Base-by-base conservation (phyloP, 1,140 invertebrate species). In the Temnothorax curvispinosus region DNA sequence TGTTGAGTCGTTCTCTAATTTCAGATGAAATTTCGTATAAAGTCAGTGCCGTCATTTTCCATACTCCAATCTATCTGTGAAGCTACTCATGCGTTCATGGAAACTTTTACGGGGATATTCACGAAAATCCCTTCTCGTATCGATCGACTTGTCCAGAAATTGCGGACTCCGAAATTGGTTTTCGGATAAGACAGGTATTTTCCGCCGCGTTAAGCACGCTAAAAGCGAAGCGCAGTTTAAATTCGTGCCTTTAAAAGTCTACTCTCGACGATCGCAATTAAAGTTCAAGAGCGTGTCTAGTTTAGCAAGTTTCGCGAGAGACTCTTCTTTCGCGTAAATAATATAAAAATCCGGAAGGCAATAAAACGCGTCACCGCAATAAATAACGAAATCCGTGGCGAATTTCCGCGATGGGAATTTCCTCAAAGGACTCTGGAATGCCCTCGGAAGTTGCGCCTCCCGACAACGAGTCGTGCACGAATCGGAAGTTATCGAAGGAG, bases 171-270 rank as follows among this genome's bases (percentile, higher is more conserved):
- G 11, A 58, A 84, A 84, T 84, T 75, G 69, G 41, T 84, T 84
- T 44, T 74, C 54, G 69, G 80, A 75, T 74, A 84, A 84, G 56
- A 75, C 32, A 60, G 80, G 41, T 75, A 84, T 84, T 84, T 84
- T 84, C 80, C 80, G 32, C 21, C 18, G 27, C 54, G 54, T 84
- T 84, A 47, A 74, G 15, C 80, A 38, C 54, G 54, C 11, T n/a
- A 60, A 56, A 47, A 84, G 41, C 69, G 69, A 47, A 27, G 69
- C 44, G 54, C 69, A 47, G 54, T 74, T 60, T 58, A 74, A 84
- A 75, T 74, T 74, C 56, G 38, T 74, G 38, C 13, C 8, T 56
- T 18, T 47, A 27, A 60, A 74, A 50, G 18, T 50, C 27, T 60
- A 60, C 8, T 18, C 69, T 60, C 44, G 21, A 9, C 35, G 38